Evolutionary conservation across 2,113 vertebrate species (phyloP).

Genomic region (Engystomops pustulosus): DNA sequence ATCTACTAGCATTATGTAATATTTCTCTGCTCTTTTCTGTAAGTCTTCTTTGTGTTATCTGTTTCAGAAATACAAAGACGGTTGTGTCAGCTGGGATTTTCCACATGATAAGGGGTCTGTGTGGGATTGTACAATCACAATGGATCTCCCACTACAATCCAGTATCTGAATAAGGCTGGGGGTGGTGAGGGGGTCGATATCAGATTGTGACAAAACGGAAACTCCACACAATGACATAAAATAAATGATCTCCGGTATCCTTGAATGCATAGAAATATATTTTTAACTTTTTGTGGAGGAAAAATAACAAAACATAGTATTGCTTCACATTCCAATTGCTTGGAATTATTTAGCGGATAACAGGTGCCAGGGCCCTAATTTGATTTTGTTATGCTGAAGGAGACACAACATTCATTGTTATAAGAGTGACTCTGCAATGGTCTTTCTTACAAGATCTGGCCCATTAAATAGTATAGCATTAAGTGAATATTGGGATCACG

Average conservation of each 20-base stretch:
- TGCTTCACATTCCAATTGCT: no score
- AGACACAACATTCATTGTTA: no score
- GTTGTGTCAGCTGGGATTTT: slow-evolving; percentile 38
- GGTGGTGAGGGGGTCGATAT: not conserved
- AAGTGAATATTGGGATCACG: no score
- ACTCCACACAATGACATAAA: not conserved
- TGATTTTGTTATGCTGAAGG: no score
- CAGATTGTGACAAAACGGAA: not conserved
- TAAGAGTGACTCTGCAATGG: no score
- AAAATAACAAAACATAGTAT: not conserved
- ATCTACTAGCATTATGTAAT: slow-evolving; percentile 6
- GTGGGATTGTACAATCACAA: slow-evolving; percentile 18
- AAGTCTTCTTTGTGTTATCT: slow-evolving; percentile 20
- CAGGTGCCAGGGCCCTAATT: no score
- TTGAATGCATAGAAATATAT: not conserved
- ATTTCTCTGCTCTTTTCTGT: not conserved
- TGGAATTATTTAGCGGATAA: no score
- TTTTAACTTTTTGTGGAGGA: not conserved
- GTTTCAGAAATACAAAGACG: slow-evolving; percentile 6
- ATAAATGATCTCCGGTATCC: not conserved
- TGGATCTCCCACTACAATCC: not conserved
- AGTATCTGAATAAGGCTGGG: not conserved
- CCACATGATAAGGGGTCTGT: slow-evolving; percentile 2
- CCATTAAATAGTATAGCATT: no score
- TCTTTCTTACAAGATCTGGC: no score